Evolutionary conservation across 2,797 vertebrate genomes (phyloP), one percentile per base, ranked within the genome.

Genomic region (Apodemus agrarius): DNA sequence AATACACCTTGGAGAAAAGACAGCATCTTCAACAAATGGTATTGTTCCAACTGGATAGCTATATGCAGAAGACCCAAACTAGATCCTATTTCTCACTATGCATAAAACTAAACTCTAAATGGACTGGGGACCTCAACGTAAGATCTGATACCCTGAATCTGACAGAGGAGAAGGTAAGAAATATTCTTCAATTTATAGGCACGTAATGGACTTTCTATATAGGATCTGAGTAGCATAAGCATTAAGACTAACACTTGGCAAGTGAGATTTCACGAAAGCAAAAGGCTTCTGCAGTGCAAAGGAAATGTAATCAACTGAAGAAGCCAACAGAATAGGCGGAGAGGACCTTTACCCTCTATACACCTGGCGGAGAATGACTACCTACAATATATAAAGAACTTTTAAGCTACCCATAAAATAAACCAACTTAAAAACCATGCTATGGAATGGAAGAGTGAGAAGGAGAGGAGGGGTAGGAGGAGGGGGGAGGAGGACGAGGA

Each of bases 401-500:
- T 9, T 34, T 14, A 81, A 59, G n/a, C 22, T 79, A 34, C 31
- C 9, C 31, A 34, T n/a, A n/a, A 79, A 76, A 79, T 4, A 34
- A 54, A 34, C 3, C 31, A 79, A n/a, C 34, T 81, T 24, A 12
- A 81, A 81, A 59, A 24, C 5, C n/a, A 57, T n/a, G 79, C 54
- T 59, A 81, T 57, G 34, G n/a, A 26, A 13, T 57, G 21, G 12
- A 26, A 40, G 34, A 59, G 11, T 17, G n/a, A 29, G 21, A 63
- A 43, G 14, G 63, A 1, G n/a, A 82, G 5, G 22, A 54, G 5
- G 2, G 8, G 4, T 12, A 29, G 7, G 6, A 4, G 8, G n/a
- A 4, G 22, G 74, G 11, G 9, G 13, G 29, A 13, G 13, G 26
- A 13, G 5, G 26, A 4, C 2, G 40, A 7, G 2, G 43, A 3